These are phyloP conservation scores for Formica exsecta DNA, from an alignment of 1,140 invertebrate species.

Conservation along the genomic window DNA sequence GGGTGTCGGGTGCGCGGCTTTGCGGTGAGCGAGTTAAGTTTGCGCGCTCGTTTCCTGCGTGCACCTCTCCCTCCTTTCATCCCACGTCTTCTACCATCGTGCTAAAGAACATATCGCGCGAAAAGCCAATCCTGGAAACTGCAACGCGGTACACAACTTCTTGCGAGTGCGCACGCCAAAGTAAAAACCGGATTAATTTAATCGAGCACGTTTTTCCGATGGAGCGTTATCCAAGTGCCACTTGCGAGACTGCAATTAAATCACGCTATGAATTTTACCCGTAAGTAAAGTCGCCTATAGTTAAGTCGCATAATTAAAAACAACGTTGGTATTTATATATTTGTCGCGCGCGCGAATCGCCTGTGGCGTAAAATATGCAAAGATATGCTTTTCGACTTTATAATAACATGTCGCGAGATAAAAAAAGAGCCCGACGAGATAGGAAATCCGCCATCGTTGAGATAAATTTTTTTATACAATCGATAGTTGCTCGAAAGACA, in stretches of 20 bases:
- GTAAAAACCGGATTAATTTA: conserved; percentile 49
- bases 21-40: conserved; percentile 60
- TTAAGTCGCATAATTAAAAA: neutral
- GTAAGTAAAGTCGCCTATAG: no score
- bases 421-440: no score
- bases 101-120: conserved; percentile 40
- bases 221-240: conserved; percentile 27
- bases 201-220: conserved; percentile 50
- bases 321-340: neutral
- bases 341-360: neutral
- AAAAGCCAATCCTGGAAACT: conserved; percentile 59
- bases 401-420: neutral
- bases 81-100: neutral
- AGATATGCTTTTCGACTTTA: neutral
- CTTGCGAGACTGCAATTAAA: conserved; percentile 32
- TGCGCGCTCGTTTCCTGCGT: conserved; percentile 60
- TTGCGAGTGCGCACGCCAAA: conserved; percentile 25
- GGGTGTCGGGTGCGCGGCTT: conserved; percentile 39
- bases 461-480: neutral
- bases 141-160: conserved; percentile 54
- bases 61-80: neutral
- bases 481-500: neutral
- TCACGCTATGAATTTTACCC: conserved; percentile 29
- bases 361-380: neutral
- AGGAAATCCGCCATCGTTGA: neutral